Evolutionary conservation across 1,140 invertebrate species (phyloP), one percentile per base, ranked within the genome.

Genomic region (Ceratitis capitata): DNA sequence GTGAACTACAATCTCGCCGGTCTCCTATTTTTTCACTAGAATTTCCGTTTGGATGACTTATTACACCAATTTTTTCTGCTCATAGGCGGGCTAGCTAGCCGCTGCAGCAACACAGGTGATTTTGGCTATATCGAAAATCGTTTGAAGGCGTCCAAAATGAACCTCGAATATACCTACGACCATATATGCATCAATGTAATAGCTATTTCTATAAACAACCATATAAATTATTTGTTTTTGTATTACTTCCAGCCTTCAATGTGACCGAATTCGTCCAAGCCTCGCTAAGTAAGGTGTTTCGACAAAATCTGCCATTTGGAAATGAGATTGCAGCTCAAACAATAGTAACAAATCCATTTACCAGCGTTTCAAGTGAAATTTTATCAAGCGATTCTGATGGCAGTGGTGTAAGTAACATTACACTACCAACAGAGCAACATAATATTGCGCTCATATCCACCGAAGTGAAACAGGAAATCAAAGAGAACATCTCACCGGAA

Each of bases 401-500:
- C 64, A 53, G 49, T 82, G 85, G 64, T 78, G 19, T 74, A 23
- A 29, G 58, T 42, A 47, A 64, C 42, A 35, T 53, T 86, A 16
- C 86, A 7, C 85, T 87, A 6, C 86, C 85, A n/a, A 86, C 58
- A 29, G 85, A 87, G 7, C 87, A 88, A 64, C 86, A 86, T 84
- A 87, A 88, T 85, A 86, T 88, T 1, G 85, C 88, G 29, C 86
- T 89, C 39, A 89, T 92, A 87, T 88, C 90, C 39, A 86, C 84
- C 53, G 89, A 89, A 42, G 83, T 92, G 19, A 92, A 92, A 85
- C 87, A 88, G 58, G 89, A 92, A 84, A 87, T 92, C 5, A 92
- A 92, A 83, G 91, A 92, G 86, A 92, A 92, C 85, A 91, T 92
- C 32, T 92, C 91, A 47, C 91, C 91, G 19, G 90, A 92, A 84